A percentile compares a stretch with the other conserved stretches of the same genome.
Conservation (phyloP, 2,888 invertebrate genomes). For the Yponomeuta sedellus region DNA sequence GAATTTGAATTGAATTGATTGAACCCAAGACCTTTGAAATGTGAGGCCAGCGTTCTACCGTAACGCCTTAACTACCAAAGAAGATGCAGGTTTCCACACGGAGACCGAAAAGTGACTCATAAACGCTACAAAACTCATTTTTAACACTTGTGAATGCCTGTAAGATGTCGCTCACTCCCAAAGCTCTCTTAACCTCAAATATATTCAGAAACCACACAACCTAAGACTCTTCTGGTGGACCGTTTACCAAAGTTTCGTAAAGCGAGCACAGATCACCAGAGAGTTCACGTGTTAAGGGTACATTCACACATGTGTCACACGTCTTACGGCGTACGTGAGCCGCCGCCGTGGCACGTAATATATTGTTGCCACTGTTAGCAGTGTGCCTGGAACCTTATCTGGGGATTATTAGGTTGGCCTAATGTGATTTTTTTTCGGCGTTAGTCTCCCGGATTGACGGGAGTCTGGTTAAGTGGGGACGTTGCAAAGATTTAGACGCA, state of each 20-base stretch:
- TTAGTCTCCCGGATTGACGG: neutral
- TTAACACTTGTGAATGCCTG: neutral
- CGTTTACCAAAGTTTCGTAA: neutral
- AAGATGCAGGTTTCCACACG: too few relatives aligned
- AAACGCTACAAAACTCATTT: too few relatives aligned
- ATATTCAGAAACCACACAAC: neutral
- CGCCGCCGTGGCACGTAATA: conserved; percentile 5
- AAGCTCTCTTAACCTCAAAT: neutral
- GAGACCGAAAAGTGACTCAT: too few relatives aligned
- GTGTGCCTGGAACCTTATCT: neutral
- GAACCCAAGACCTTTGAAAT: too few relatives aligned
- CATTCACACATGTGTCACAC: neutral
- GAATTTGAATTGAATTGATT: too few relatives aligned
- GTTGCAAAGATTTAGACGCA: too few relatives aligned
- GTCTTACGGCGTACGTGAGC: conserved; percentile 2
- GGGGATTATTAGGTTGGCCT: neutral
- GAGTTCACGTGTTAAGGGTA: neutral
- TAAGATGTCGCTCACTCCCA: neutral
- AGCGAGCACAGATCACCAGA: neutral
- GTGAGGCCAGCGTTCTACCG: too few relatives aligned
- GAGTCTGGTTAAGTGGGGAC: neutral
- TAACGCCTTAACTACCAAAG: too few relatives aligned
- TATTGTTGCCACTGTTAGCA: conserved; percentile 1
- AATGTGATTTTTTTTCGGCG: neutral
- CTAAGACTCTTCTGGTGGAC: neutral